phyloP scores from a whole-genome alignment of 2,888 invertebrate species.

The Gisinianus flammeolus region DNA sequence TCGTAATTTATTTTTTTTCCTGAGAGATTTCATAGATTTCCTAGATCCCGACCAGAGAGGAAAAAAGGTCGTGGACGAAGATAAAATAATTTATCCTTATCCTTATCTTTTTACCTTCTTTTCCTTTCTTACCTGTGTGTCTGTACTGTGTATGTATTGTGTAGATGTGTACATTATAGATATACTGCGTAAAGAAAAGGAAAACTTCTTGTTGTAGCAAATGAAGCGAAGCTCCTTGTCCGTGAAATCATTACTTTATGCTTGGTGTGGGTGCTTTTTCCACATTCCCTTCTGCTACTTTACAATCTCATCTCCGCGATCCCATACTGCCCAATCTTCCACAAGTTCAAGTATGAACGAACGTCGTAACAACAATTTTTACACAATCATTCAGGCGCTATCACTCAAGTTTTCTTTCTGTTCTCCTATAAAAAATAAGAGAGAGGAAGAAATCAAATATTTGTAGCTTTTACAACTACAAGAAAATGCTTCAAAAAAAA shows the following conservation, averaged over 20 bases:
- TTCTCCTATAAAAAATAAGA: too few species aligned
- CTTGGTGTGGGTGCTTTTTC: constrained; percentile 5
- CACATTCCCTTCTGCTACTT: neutral
- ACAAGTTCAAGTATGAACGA: too few species aligned
- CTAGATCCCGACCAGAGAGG: neutral
- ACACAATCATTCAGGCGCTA: neutral
- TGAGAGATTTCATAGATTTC: neutral
- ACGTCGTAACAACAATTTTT: too few species aligned
- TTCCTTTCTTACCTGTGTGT: too few species aligned
- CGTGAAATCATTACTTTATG: neutral
- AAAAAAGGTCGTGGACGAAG: neutral
- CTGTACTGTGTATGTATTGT: neutral
- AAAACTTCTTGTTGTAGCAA: constrained; percentile 8
- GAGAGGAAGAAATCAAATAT: too few species aligned
- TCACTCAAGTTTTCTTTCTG: neutral
- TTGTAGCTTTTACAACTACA: too few species aligned
- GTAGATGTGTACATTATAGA: constrained; percentile 3
- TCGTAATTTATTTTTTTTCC: neutral
- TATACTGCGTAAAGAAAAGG: too few species aligned
- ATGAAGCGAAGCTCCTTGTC: constrained; percentile 4
- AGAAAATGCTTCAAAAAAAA: too few species aligned
- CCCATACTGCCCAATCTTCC: neutral
- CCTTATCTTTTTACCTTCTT: neutral
- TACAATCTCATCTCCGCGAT: neutral
- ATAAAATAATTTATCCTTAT: neutral